Conservation (phyloP, 2,113 vertebrate genomes). For the Oceanites oceanicus region DNA sequence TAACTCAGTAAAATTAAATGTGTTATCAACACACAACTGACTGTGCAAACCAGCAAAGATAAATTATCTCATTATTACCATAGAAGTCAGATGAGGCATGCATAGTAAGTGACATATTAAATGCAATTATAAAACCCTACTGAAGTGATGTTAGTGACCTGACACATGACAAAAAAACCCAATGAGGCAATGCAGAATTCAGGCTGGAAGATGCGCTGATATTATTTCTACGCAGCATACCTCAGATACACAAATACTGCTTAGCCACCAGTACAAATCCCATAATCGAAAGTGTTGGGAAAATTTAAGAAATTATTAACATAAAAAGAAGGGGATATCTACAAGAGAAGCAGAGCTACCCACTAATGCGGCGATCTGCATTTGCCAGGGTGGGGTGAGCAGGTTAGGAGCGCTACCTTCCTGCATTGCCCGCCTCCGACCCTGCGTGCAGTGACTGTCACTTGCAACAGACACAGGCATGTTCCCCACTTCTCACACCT, state of each 20-base stretch:
- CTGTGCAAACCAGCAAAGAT: constrained; percentile 34
- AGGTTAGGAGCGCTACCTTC: not conserved
- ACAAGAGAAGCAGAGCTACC: not conserved
- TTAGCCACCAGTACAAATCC: not conserved
- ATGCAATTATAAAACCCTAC: constrained; percentile 59
- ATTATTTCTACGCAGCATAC: not conserved
- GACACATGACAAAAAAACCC: constrained; percentile 37
- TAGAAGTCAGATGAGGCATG: constrained; percentile 47
- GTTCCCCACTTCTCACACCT: not conserved
- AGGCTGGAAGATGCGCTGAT: not conserved
- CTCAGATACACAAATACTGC: not conserved
- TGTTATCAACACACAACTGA: constrained; percentile 40
- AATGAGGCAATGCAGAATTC: not conserved
- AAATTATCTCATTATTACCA: constrained; percentile 55
- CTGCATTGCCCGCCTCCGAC: accelerated
- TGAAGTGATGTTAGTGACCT: constrained; percentile 58
- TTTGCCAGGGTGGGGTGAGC: not conserved
- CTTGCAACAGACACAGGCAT: not conserved
- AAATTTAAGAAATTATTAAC: not conserved
- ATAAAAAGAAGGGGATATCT: not conserved
- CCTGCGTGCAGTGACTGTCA: accelerated
- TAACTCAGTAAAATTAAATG: constrained; percentile 36
- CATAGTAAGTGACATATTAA: constrained; percentile 59
- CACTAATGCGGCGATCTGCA: not conserved
- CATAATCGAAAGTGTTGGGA: not conserved